phyloP scores from a whole-genome alignment of 2,113 vertebrate genomes.

The Callaeas wilsoni region DNA sequence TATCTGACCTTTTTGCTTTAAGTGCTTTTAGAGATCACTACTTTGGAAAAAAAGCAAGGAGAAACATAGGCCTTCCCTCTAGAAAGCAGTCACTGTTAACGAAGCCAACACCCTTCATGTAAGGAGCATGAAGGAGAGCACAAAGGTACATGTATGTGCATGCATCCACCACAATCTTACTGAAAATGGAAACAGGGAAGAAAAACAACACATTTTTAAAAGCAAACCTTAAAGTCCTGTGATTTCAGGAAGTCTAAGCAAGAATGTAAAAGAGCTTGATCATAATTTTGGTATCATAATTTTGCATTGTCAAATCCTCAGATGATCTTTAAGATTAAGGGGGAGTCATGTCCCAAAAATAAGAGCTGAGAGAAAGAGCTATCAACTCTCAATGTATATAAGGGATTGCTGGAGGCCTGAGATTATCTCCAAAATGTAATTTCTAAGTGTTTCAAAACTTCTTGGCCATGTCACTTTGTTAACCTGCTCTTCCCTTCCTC shows the following conservation, averaged over 20 bases:
- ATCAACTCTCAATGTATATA: not conserved
- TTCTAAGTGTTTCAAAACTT: not conserved
- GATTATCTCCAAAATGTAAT: not conserved
- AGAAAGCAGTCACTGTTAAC: not conserved
- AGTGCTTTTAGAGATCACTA: not conserved
- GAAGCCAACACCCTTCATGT: not conserved
- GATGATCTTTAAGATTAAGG: not conserved
- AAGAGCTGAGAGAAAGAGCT: not conserved
- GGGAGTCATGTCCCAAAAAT: not conserved
- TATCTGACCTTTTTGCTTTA: not conserved
- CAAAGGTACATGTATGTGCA: fast-evolving
- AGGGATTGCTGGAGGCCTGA: not conserved
- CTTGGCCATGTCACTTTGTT: not conserved
- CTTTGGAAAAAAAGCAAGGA: not conserved
- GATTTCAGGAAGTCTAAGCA: not conserved
- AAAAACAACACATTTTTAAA: not conserved
- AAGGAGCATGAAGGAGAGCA: not conserved
- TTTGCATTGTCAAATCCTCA: not conserved
- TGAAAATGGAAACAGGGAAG: not conserved
- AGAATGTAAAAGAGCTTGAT: not conserved
- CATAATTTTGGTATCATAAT: not conserved
- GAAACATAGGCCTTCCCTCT: not conserved
- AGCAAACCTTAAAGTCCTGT: not conserved
- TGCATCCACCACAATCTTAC: not conserved
- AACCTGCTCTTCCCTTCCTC: not conserved